A percentile compares a stretch with the other conserved stretches of the same genome.
phyloP scores from a whole-genome alignment of 2,888 invertebrate species.

The Pinctada fucata region DNA sequence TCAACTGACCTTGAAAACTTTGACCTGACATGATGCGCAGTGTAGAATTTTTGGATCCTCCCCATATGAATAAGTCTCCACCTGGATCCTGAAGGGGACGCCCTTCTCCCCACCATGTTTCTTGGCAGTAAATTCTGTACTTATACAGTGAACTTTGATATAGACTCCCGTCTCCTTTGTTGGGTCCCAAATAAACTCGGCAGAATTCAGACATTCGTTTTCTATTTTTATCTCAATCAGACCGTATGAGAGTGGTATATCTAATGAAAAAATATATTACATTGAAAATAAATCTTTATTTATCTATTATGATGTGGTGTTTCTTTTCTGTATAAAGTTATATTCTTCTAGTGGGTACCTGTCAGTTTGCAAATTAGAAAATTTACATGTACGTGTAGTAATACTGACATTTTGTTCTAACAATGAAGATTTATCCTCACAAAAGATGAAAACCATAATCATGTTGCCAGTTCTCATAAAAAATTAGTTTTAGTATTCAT shows the following conservation, averaged over 20 bases:
- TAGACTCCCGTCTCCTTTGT: conserved; percentile 96
- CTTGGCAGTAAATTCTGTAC: conserved; percentile 97
- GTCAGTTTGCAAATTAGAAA: too few species aligned
- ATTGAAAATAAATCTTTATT: too few species aligned
- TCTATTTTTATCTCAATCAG: conserved; percentile 89
- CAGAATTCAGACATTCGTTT: conserved; percentile 84
- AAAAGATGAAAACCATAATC: too few species aligned
- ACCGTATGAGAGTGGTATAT: conserved; percentile 95
- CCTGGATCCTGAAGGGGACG: conserved; percentile 95
- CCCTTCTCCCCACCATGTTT: conserved; percentile 99
- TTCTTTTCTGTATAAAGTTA: too few species aligned
- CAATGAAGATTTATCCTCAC: too few species aligned
- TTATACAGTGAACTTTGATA: conserved; percentile 94
- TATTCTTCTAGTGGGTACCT: too few species aligned
- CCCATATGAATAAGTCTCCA: conserved; percentile 87
- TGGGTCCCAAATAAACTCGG: conserved; percentile 96
- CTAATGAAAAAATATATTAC: conserved; percentile 77
- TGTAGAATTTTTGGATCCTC: conserved; percentile 84
- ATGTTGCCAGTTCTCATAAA: too few species aligned
- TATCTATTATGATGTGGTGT: too few species aligned
- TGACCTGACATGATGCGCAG: conserved; percentile 96
- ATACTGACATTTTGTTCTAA: too few species aligned
- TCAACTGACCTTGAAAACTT: conserved; percentile 83
- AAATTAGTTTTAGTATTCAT: too few species aligned
- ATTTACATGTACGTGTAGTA: too few species aligned